A percentile compares a stretch with the other conserved stretches of the same genome.
These are phyloP conservation scores for Oryzias javanicus DNA, from an alignment of 2,113 vertebrate species.

Conservation along the genomic window DNA sequence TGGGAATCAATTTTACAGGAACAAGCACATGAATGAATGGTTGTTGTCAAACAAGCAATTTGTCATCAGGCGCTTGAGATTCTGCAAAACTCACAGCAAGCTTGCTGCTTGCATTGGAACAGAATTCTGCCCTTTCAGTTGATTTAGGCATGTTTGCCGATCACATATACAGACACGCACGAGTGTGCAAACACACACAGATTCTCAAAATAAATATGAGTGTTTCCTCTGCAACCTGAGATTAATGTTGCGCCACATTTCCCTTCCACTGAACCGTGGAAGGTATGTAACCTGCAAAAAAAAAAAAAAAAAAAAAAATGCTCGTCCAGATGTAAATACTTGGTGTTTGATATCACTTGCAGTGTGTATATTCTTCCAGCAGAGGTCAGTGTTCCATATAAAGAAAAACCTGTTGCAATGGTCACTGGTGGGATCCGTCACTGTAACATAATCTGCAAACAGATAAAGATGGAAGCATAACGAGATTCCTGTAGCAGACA, in stretches of 20 bases:
- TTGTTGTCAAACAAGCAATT: slow-evolving; percentile 10
- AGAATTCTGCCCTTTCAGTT: slow-evolving; percentile 28
- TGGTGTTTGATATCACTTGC: slow-evolving; percentile 2
- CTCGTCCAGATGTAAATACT: slow-evolving; percentile 2
- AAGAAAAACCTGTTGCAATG: slow-evolving; percentile 23
- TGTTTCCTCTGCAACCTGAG: slow-evolving; percentile 26
- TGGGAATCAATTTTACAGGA: slow-evolving; percentile 3
- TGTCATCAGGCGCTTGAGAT: slow-evolving; percentile 10
- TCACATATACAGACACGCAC: slow-evolving; percentile 36
- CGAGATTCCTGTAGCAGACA: slow-evolving; percentile 57
- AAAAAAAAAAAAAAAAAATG: background rate
- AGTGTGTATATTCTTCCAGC: slow-evolving; percentile 42
- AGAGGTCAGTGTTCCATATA: slow-evolving; percentile 58
- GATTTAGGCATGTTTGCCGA: slow-evolving; percentile 29
- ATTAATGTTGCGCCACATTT: slow-evolving; percentile 27
- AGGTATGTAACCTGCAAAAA: slow-evolving; percentile 9
- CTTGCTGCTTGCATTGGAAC: slow-evolving; percentile 37
- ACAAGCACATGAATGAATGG: background rate
- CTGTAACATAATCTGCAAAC: slow-evolving; percentile 51
- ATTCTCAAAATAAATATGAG: slow-evolving; percentile 24
- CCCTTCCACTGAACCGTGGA: slow-evolving; percentile 15
- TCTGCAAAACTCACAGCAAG: slow-evolving; percentile 4
- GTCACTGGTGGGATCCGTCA: background rate
- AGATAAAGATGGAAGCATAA: slow-evolving; percentile 52
- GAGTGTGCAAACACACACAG: slow-evolving; percentile 12